Evolutionary conservation across 2,113 vertebrate species (phyloP).

Genomic region (Oophaga pumilio): DNA sequence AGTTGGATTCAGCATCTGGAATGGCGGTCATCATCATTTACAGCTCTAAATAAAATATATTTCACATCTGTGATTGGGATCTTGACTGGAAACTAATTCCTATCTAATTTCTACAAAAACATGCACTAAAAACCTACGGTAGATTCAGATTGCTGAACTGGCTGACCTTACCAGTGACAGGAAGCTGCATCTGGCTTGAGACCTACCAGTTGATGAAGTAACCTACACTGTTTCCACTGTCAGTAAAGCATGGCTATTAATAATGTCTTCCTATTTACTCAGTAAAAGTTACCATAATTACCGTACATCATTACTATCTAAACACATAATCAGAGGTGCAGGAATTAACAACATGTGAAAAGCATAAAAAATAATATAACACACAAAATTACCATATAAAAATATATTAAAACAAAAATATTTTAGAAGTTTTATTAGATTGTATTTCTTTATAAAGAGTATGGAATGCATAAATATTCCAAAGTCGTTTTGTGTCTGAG

Average conservation of each 20-base stretch:
- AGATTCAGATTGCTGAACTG: constrained; percentile 19
- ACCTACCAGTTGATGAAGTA: neutral
- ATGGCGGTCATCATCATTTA: neutral
- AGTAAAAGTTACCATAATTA: neutral
- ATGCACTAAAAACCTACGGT: neutral
- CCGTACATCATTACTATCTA: neutral
- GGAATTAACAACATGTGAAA: neutral
- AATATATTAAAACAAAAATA: too few species aligned
- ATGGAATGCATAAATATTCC: too few species aligned
- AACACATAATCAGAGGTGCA: neutral
- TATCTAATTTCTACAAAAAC: constrained; percentile 18
- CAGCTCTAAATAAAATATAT: constrained; percentile 1
- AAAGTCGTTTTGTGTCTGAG: neutral
- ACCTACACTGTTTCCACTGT: constrained; percentile 7
- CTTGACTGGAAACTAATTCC: constrained; percentile 1
- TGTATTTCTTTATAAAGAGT: too few species aligned
- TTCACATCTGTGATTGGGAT: constrained; percentile 14
- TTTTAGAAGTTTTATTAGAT: too few species aligned
- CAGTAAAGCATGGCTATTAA: neutral
- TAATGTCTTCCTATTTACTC: constrained; percentile 14
- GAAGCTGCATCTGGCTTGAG: neutral
- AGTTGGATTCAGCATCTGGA: neutral
- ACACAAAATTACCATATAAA: neutral
- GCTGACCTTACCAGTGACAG: neutral
- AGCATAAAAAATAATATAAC: neutral